Base-by-base conservation (phyloP, 2,888 invertebrate species). In the Drosophila kuntzei region DNA sequence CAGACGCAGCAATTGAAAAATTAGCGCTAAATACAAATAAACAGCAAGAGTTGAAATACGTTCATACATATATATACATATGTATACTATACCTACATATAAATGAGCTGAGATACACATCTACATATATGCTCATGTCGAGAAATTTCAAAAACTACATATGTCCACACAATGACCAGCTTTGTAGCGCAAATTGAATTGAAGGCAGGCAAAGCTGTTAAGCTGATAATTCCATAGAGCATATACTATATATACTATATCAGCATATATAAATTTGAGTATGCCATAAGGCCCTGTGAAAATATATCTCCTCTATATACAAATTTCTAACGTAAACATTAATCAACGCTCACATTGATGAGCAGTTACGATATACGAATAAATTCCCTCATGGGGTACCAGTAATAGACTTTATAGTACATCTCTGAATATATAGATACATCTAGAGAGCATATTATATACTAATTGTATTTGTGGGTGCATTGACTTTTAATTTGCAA, bases 151-250 rank as follows among this genome's bases (percentile, higher is more conserved):
- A 80, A 84, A 75, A 60, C 59, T 77, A 25, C 25, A 25, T 25
- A 83, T 78, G 46, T 36, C 18, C 82, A 61, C 16, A 87, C 82
- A 87, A 85, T 82, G 74, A 65, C 49, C 16, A 43, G 63, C 71
- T 74, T 57, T 76, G 75, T 78, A 37, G 27, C 25, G 54, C 44
- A 62, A 83, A 88, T 88, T 88, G 87, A 88, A 84, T 84, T 80
- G 83, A 83, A 80, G 87, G 84, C 87, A 80, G 80, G 72, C 88
- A 73, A 84, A 78, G 75, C 51, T 71, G 83, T 86, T 86, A 57
- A 64, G 75, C 80, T 57, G 64, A 53, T 80, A 66, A 67, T 61
- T 64, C 58, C 22, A 37, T 53, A 53, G 12, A 64, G 34, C 60
- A 20, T 54, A 22, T 50, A 59, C 29, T 20, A 44, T 20, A 44